Conservation (phyloP, 2,113 vertebrate genomes). For the Cololabis saira region DNA sequence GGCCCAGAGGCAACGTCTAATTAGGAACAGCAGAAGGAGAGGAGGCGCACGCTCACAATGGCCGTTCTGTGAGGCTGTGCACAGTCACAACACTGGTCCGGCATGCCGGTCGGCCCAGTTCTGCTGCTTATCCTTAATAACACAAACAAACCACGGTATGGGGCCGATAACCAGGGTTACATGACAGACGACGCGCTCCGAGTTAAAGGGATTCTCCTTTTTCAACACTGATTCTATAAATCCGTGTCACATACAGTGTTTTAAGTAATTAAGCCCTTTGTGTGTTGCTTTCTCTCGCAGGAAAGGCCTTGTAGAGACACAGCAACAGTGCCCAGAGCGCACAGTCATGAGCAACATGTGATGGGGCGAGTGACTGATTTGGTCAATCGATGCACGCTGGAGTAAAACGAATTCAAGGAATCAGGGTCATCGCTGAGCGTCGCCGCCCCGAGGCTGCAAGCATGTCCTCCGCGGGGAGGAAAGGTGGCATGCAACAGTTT, state of each 20-base stretch:
- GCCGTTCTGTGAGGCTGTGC: neutral
- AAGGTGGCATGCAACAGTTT: constrained; percentile 3
- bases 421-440: neutral
- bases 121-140: neutral
- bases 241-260: neutral
- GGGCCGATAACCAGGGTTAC: too few species aligned
- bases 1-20: neutral
- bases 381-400: constrained; percentile 16
- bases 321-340: constrained; percentile 8
- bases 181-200: too few species aligned
- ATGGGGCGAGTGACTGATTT: constrained; percentile 25
- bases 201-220: neutral
- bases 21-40: neutral
- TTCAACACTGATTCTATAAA: neutral
- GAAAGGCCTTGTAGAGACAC: constrained; percentile 1
- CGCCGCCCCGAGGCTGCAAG: neutral
- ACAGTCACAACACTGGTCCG: neutral
- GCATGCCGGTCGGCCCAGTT: neutral
- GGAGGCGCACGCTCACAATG: neutral
- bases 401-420: constrained; percentile 24
- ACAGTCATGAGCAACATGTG: constrained; percentile 49
- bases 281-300: constrained; percentile 22
- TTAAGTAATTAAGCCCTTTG: neutral
- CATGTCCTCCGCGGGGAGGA: neutral
- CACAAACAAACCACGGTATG: neutral